These are phyloP conservation scores for Nannospalax galili DNA, from an alignment of 2,113 vertebrate genomes.

Conservation along the genomic window DNA sequence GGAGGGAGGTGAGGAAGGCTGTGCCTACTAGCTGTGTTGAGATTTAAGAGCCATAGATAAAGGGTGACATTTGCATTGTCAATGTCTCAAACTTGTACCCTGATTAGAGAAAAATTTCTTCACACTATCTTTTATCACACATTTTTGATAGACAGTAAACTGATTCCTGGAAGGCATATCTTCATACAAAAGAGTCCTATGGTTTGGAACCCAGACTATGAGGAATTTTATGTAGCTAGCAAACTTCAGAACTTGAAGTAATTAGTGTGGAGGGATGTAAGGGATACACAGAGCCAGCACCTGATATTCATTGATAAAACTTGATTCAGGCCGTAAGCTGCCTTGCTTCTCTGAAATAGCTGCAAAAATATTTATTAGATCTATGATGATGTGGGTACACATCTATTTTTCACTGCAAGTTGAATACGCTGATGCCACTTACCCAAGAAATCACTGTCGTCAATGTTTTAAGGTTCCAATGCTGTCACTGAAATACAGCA, in stretches of 20 bases:
- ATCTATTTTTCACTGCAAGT: background rate
- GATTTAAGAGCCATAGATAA: background rate
- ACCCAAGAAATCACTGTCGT: background rate
- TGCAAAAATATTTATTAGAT: background rate
- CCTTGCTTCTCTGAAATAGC: background rate
- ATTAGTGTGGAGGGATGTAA: background rate
- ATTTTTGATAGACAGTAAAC: background rate
- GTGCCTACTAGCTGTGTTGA: background rate
- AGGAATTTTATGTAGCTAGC: background rate
- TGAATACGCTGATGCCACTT: background rate
- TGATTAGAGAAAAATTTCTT: background rate
- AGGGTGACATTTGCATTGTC: background rate
- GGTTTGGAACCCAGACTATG: background rate
- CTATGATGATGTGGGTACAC: fast-evolving
- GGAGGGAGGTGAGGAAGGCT: fast-evolving
- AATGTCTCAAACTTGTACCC: background rate
- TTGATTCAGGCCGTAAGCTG: background rate
- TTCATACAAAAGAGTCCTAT: background rate
- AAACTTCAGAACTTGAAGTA: background rate
- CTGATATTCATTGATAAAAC: background rate
- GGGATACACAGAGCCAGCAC: background rate
- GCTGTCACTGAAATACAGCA: background rate
- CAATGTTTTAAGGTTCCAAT: background rate
- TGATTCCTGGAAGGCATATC: background rate
- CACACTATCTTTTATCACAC: background rate